Evolutionary conservation across 2,113 vertebrate species (phyloP), one percentile per base, ranked within the genome.

Genomic region (Isurus oxyrinchus): DNA sequence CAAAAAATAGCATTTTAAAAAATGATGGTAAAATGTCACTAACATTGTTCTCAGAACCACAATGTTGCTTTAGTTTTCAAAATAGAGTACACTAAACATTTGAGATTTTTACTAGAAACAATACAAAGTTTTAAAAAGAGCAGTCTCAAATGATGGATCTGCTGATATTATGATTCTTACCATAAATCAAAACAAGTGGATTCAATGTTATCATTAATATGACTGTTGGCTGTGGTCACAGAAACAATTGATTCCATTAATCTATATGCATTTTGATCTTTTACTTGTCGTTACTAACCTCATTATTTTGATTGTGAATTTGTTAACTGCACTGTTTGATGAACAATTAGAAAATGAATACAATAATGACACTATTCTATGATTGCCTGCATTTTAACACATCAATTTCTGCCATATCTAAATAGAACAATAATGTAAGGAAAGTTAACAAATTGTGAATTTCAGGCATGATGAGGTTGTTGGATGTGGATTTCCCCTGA

Each of bases 141-240:
- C 31, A 95, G 23, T 49, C 35, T 25, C 25, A 53, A 95, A 67
- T 49, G 40, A 19, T 40, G 49, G 69, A 88, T 53, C 40, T 49
- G 35, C 61, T 25, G 21, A 93, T 2, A 66, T 10, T 44, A 27
- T 44, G 13, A 63, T 93, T 27, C 25, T 69, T 14, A 69, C 40
- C 40, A 44, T 67, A 10, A 35, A 67, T 27, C 2, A 95, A 95
- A 40, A 49, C 3, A 14, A 2, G 3, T 59, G 55, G 16, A 61
- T 35, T 91, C 57, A 61, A 93, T 93, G n/a, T n/a, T 93, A 93
- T n/a, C 25, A 31, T 61, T 93, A 93, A 93, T n/a, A 40, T 16
- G 40, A 40, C 76, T 16, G 7, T 81, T 5, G 40, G 3, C n/a
- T 14, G n/a, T 35, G 6, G 72, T 57, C 53, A 57, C 53, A 16